phyloP scores from a whole-genome alignment of 2,888 invertebrate genomes.

The Drosophila nigricruria region DNA sequence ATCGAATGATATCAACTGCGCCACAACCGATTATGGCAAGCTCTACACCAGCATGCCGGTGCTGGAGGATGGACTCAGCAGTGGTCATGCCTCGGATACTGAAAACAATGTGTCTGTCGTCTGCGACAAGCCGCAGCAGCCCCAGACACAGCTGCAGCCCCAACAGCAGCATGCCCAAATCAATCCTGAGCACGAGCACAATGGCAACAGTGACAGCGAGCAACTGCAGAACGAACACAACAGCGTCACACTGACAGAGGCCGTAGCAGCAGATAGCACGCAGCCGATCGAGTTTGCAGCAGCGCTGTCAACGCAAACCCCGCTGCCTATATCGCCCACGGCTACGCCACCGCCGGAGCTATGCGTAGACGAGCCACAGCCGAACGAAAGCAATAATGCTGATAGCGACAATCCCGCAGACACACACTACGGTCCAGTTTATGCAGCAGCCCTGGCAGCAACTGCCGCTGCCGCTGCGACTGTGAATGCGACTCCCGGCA shows the following conservation, averaged over 20 bases:
- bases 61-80: constrained; percentile 96
- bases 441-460: constrained; percentile 61
- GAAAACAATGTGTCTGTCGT: constrained; percentile 89
- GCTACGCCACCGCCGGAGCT: constrained; percentile 29
- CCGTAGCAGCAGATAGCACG: constrained; percentile 32
- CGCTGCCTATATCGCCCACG: constrained; percentile 27
- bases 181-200: constrained; percentile 48
- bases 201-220: constrained; percentile 65
- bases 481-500: neutral
- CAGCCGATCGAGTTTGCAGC: constrained; percentile 49
- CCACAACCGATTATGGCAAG: constrained; percentile 87
- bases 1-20: constrained; percentile 85
- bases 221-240: constrained; percentile 65
- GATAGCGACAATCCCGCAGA: constrained; percentile 39
- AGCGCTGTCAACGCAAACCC: constrained; percentile 22
- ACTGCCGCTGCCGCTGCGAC: neutral
- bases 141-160: constrained; percentile 39
- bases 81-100: constrained; percentile 96
- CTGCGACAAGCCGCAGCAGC: constrained; percentile 68
- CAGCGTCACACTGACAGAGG: constrained; percentile 40
- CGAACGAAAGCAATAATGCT: constrained; percentile 15
- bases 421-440: constrained; percentile 79
- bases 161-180: constrained; percentile 44
- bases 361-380: constrained; percentile 22
- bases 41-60: constrained; percentile 94